These are phyloP conservation scores for Oxyura jamaicensis DNA, from an alignment of 2,113 vertebrate genomes.

Conservation along the genomic window DNA sequence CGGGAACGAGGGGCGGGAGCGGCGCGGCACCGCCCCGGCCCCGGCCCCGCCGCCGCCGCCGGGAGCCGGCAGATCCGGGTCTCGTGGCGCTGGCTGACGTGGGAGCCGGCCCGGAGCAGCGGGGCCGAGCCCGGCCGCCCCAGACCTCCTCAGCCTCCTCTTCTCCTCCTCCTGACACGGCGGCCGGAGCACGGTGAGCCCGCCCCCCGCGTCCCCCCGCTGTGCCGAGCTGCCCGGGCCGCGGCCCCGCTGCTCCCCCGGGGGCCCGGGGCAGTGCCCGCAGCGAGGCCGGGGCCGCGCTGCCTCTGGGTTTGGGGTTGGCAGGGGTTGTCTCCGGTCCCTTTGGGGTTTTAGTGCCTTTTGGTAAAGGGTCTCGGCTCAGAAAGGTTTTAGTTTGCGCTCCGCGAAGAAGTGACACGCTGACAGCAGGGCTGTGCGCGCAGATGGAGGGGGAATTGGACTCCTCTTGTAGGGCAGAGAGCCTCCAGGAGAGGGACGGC, in stretches of 20 bases:
- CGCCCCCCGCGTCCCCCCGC: too few relatives aligned
- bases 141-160: neutral
- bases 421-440: neutral
- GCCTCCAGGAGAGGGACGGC: too few relatives aligned
- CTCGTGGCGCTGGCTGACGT: slow-evolving; percentile 72
- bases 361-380: too few relatives aligned
- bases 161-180: neutral
- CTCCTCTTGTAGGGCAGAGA: too few relatives aligned
- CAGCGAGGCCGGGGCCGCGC: too few relatives aligned
- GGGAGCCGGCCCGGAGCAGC: slow-evolving; percentile 69
- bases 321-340: too few relatives aligned
- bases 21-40: neutral
- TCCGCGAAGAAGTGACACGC: neutral
- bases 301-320: too few relatives aligned
- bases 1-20: neutral
- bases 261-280: too few relatives aligned
- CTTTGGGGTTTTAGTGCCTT: too few relatives aligned
- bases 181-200: neutral
- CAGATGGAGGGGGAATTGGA: neutral
- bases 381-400: neutral
- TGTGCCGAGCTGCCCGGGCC: too few relatives aligned
- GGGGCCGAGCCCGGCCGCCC: neutral
- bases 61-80: slow-evolving; percentile 74
- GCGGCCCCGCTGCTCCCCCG: too few relatives aligned
- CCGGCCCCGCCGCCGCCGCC: neutral